Conservation (phyloP, 1,140 invertebrate species). For the Drepana arcuata region DNA sequence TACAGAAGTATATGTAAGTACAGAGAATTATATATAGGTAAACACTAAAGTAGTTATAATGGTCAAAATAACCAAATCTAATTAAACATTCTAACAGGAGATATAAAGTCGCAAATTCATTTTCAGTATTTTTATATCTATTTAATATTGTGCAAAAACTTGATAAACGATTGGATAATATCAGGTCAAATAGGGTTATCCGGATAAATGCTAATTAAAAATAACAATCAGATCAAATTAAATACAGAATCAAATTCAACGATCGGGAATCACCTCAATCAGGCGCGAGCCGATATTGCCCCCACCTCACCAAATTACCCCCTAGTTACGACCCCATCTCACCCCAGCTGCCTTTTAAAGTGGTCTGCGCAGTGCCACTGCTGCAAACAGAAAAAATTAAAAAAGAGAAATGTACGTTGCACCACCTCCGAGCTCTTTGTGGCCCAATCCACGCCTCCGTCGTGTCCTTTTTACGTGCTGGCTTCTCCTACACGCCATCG, state of each 20-base stretch:
- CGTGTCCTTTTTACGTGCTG: constrained; percentile 62
- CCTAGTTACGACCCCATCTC: constrained; percentile 62
- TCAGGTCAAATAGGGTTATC: constrained; percentile 6
- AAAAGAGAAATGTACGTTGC: constrained; percentile 54
- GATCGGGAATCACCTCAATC: constrained; percentile 64
- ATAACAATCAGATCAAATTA: constrained; percentile 32
- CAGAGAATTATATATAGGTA: no score
- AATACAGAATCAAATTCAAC: constrained; percentile 55
- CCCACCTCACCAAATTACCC: constrained; percentile 66
- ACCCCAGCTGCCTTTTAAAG: constrained; percentile 66
- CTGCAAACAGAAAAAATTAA: constrained; percentile 67
- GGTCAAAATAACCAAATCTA: no score
- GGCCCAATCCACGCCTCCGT: constrained; percentile 64
- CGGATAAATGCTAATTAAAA: constrained; percentile 29
- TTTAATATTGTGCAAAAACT: no score
- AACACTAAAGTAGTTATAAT: no score
- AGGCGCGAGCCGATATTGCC: constrained; percentile 64
- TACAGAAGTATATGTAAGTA: no score
- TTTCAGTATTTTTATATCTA: no score
- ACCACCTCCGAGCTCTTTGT: constrained; percentile 68
- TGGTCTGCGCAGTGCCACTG: constrained; percentile 65
- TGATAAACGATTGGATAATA: no score
- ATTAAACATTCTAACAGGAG: no score
- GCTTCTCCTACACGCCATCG: constrained; percentile 64
- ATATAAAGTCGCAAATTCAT: no score